Base-by-base conservation (phyloP, 1,140 invertebrate genomes). In the Ectropis grisescens region DNA sequence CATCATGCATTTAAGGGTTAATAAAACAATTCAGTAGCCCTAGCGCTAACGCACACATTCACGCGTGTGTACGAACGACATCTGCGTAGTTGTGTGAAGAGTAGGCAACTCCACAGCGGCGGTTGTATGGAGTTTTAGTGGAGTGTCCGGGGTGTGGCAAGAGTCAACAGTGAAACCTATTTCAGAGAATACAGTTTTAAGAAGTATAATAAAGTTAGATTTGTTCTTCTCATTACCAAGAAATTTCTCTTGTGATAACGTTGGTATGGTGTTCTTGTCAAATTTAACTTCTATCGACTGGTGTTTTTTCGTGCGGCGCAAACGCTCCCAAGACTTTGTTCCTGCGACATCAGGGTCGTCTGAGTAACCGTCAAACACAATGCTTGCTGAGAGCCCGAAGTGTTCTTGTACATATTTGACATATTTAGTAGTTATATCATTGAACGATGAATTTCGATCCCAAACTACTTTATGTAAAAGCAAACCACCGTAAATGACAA, bases 381-480 rank as follows among this genome's bases (percentile, higher is more conserved):
- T 35, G n/a, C 9, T 35, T 35, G 33, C 33, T 27, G 33, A 35
- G 9, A 35, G 24, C 13, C 33, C 33, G 13, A 12, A 35, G 9
- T 35, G 33, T 35, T 35, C 33, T 14, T 27, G 33, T 16, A 35
- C 33, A 35, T 35, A 35, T 13, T 13, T n/a, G 23, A 35, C 24
- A 35, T 35, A 35, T 13, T 35, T 35, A 3, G 8, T 13, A 35
- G 13, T 3, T 2, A 35, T 35, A 16, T 35, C 9, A 13, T 35
- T 35, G 2, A 35, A 35, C 8, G 33, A 35, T 11, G 24, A 35
- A 35, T 35, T 35, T 13, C 25, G 33, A 35, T 35, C 24, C 23
- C 33, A 35, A 26, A 35, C 25, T 9, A 35, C 12, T 35, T 35
- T 27, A 27, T 27, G 33, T 16, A 27, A 35, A 14, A 27, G 13